Base-by-base conservation (phyloP, 2,888 invertebrate species). In the Anorthoa munda region DNA sequence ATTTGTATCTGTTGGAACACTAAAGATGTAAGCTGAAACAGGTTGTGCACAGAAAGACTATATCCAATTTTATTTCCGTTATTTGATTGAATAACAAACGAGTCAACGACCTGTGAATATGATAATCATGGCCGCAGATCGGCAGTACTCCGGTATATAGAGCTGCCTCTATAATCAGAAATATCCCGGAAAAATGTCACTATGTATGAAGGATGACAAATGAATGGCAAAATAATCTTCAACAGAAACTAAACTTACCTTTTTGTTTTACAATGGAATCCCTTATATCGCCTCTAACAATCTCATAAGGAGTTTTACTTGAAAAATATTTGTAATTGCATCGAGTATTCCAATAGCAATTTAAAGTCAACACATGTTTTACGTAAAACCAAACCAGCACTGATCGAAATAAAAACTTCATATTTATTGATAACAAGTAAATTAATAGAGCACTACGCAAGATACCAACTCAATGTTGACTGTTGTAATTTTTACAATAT, bases 291-390 rank as follows among this genome's bases (percentile, higher is more conserved):
- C 94, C 94, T 85, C 94, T 86, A 45, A 93, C 88, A 68, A 90
- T 90, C 83, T 92, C 90, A 76, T 94, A 94, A 2, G 92, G 89
- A 31, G 94, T 94, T 86, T 92, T 91, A 78, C 90, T 92, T 48
- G 92, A 90, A 81, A 93, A 93, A 87, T 91, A 92, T 88, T 90
- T 92, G 78, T 94, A 93, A 50, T 90, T 90, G 69, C 92, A 93
- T 46, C 90, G 92, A 48, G 90, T 90, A 73, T 93, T 93, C 94
- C 94, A 94, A 79, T 92, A 92, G 77, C 94, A 94, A 84, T 85
- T 82, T 69, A 66, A 82, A 23, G 77, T 78, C 39, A 65, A 46
- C 65, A 75, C 84, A 70, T 70, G 58, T 73, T 79, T 72, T 50
- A 83, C 12, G 64, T 64, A 77, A 17, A 81, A 64, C 50, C 66